Evolutionary conservation across 2,888 invertebrate species (phyloP).

Genomic region (Timandra comae): DNA sequence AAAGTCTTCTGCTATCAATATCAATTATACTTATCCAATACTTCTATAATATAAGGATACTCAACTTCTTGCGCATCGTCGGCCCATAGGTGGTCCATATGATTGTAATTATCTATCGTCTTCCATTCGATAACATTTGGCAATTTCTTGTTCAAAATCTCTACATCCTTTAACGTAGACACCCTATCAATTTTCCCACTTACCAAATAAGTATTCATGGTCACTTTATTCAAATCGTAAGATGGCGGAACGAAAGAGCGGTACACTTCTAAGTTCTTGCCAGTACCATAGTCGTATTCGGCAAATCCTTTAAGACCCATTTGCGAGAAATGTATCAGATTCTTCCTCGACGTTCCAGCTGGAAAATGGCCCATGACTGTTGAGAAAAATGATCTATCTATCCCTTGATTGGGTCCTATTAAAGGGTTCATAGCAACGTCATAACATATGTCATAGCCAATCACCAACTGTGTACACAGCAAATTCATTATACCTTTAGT

Average conservation of each 20-base stretch:
- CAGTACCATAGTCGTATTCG: conserved; percentile 36
- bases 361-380: conserved; percentile 32
- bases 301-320: conserved; percentile 28
- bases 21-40: too few relatives aligned
- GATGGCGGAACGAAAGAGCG: conserved; percentile 27
- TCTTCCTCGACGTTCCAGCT: conserved; percentile 35
- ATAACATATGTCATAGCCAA: conserved; percentile 28
- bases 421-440: conserved; percentile 19
- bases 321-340: conserved; percentile 35
- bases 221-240: conserved; percentile 37
- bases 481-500: conserved; percentile 19
- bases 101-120: conserved; percentile 28
- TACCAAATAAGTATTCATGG: conserved; percentile 28
- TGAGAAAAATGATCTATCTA: conserved; percentile 30
- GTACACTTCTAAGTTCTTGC: conserved; percentile 29
- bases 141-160: conserved; percentile 20
- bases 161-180: conserved; percentile 31
- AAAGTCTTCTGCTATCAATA: too few relatives aligned
- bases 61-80: conserved; percentile 17
- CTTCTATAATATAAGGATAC: conserved; percentile 21
- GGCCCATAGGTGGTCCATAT: conserved; percentile 41
- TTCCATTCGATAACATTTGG: conserved; percentile 29
- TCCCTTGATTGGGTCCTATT: conserved; percentile 24
- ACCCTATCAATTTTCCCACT: conserved; percentile 35
- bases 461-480: conserved; percentile 19